A percentile compares a stretch with the other conserved stretches of the same genome.
phyloP scores from a whole-genome alignment of 1,140 invertebrate genomes.

The Diorhabda carinulata region DNA sequence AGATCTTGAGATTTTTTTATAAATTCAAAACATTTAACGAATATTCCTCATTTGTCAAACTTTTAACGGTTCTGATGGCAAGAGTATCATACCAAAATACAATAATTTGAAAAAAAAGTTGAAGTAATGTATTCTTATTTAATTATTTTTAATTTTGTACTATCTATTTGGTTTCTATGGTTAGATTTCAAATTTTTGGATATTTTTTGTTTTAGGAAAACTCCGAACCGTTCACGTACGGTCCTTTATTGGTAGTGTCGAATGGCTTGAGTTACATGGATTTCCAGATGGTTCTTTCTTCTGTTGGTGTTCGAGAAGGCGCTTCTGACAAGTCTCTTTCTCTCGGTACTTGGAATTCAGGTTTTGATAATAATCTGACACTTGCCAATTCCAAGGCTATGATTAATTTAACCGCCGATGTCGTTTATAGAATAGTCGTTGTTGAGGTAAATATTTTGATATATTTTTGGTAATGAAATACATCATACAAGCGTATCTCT shows the following conservation, averaged over 20 bases:
- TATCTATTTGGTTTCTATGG: too few relatives aligned
- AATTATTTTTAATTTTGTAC: too few relatives aligned
- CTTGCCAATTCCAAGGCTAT: constrained; percentile 63
- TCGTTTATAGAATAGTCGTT: constrained; percentile 52
- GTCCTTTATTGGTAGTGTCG: constrained; percentile 52
- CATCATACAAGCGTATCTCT: too few relatives aligned
- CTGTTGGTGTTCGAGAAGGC: constrained; percentile 61
- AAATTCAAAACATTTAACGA: too few relatives aligned
- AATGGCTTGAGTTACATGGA: constrained; percentile 71
- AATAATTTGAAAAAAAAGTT: too few relatives aligned
- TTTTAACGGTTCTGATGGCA: too few relatives aligned
- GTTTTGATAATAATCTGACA: constrained; percentile 58
- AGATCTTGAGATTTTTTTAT: too few relatives aligned
- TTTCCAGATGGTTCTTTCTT: constrained; percentile 65
- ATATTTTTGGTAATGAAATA: too few relatives aligned
- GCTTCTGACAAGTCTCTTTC: constrained; percentile 59
- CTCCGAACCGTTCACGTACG: constrained; percentile 62
- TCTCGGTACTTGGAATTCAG: constrained; percentile 66
- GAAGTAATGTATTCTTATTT: too few relatives aligned
- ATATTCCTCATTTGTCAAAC: too few relatives aligned
- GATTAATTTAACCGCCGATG: constrained; percentile 71
- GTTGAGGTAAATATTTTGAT: constrained; percentile 28
- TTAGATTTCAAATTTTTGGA: too few relatives aligned
- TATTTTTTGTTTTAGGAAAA: constrained; percentile 47
- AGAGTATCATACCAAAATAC: too few relatives aligned